phyloP scores from a whole-genome alignment of 2,888 invertebrate species.

The Dusona sp. region DNA sequence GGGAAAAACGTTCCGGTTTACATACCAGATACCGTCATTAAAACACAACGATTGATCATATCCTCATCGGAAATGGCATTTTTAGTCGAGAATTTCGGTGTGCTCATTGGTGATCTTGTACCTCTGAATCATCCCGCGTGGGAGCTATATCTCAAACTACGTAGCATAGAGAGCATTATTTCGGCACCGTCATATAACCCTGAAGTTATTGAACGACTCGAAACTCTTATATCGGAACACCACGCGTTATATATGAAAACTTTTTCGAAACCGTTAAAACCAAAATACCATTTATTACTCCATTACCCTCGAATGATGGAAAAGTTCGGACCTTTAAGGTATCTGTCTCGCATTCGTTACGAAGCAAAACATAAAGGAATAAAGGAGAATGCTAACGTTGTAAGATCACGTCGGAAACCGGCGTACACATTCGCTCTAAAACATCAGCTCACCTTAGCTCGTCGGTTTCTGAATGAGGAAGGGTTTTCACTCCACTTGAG shows the following conservation, averaged over 20 bases:
- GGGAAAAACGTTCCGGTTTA: constrained; percentile 51
- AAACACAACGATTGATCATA: constrained; percentile 40
- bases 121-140: constrained; percentile 51
- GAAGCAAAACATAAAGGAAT: constrained; percentile 53
- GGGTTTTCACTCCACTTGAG: too few species aligned
- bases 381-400: constrained; percentile 50
- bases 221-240: constrained; percentile 42
- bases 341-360: constrained; percentile 52
- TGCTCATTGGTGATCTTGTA: constrained; percentile 63
- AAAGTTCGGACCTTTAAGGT: constrained; percentile 45
- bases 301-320: constrained; percentile 43
- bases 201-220: constrained; percentile 37
- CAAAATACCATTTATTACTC: constrained; percentile 51
- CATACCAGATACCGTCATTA: constrained; percentile 19
- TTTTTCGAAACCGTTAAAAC: constrained; percentile 53
- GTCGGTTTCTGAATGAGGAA: too few species aligned
- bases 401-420: constrained; percentile 33
- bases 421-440: background rate
- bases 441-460: background rate
- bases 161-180: constrained; percentile 50
- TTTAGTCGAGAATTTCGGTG: constrained; percentile 42
- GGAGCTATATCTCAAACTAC: constrained; percentile 55
- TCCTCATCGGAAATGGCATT: constrained; percentile 59
- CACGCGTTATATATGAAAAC: constrained; percentile 34
- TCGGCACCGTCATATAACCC: constrained; percentile 23